These are phyloP conservation scores for Solenopsis fugax DNA, from an alignment of 1,140 invertebrate species.

Conservation along the genomic window DNA sequence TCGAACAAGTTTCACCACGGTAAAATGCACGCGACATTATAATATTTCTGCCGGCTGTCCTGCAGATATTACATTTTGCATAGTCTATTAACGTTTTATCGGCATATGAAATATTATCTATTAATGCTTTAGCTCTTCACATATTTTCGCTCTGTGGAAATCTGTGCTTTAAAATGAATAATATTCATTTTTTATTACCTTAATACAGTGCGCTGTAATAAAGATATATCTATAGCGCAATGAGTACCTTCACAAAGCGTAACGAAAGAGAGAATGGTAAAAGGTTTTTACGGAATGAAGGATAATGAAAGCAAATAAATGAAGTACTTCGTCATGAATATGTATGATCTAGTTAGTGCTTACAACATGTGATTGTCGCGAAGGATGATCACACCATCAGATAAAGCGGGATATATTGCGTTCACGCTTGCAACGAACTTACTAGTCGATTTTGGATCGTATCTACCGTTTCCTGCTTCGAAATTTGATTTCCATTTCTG, in stretches of 20 bases:
- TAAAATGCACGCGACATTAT: slow-evolving; percentile 2
- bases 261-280: slow-evolving; percentile 7
- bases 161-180: not conserved
- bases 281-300: slow-evolving; percentile 31
- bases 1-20: not conserved
- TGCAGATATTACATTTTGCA: not conserved
- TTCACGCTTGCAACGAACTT: slow-evolving; percentile 41
- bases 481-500: slow-evolving; percentile 67
- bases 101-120: not conserved
- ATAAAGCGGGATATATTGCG: slow-evolving; percentile 59
- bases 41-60: not conserved
- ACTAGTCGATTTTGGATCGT: slow-evolving; percentile 50
- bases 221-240: not conserved
- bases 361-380: slow-evolving; percentile 33
- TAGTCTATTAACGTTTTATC: slow-evolving; percentile 23
- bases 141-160: not conserved
- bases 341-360: slow-evolving; percentile 54
- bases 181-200: slow-evolving; percentile 3
- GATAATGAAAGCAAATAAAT: slow-evolving; percentile 52
- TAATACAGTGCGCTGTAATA: slow-evolving; percentile 7
- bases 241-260: not conserved
- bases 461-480: slow-evolving; percentile 57
- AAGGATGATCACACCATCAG: slow-evolving; percentile 52
- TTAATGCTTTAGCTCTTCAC: slow-evolving; percentile 9
- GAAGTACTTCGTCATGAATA: slow-evolving; percentile 54